Percentiles rank a stretch among this genome's conserved stretches.
phyloP scores from a whole-genome alignment of 2,113 vertebrate species.

The Seriola aureovittata region DNA sequence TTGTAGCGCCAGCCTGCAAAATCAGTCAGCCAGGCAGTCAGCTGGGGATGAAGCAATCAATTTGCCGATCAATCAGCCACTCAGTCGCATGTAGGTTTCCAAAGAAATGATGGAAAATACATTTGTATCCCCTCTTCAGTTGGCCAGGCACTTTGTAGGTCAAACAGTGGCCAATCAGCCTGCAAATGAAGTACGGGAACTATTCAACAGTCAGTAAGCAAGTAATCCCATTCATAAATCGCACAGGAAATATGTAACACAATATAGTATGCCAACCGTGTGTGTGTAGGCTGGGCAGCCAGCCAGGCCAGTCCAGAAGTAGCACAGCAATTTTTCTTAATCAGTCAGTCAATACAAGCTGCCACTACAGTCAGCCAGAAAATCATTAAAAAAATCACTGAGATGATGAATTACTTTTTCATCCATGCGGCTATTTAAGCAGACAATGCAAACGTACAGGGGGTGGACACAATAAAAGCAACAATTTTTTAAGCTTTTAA shows the following conservation, averaged over 20 bases:
- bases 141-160: neutral
- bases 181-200: neutral
- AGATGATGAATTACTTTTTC: slow-evolving; percentile 27
- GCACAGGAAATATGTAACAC: slow-evolving; percentile 2
- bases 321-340: slow-evolving; percentile 24
- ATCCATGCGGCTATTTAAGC: neutral
- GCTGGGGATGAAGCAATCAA: slow-evolving; percentile 10
- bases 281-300: neutral
- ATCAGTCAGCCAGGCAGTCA: slow-evolving; percentile 5
- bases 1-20: slow-evolving; percentile 13
- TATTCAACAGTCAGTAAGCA: neutral
- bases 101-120: slow-evolving; percentile 19
- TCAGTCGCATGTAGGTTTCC: neutral
- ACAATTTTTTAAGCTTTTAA: neutral
- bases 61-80: slow-evolving; percentile 12
- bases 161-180: slow-evolving; percentile 6
- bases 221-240: slow-evolving; percentile 21
- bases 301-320: neutral
- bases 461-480: neutral
- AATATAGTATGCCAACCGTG: neutral
- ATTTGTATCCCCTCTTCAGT: slow-evolving; percentile 1
- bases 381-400: slow-evolving; percentile 27
- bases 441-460: neutral
- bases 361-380: neutral
- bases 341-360: slow-evolving; percentile 27